phyloP scores from a whole-genome alignment of 2,888 invertebrate genomes.

The Euplagia quadripunctaria region DNA sequence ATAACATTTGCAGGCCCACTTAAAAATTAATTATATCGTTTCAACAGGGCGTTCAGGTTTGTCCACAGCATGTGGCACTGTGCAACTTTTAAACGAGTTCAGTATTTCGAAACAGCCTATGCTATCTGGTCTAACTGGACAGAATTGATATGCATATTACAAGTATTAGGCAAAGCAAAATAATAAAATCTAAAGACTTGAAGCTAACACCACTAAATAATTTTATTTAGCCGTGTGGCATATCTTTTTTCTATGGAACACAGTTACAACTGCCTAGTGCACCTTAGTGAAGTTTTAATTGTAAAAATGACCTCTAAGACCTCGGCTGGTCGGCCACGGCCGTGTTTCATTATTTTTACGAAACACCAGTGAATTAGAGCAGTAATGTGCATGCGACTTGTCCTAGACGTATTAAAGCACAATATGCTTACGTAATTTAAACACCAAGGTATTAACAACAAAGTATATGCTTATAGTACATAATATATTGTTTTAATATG shows the following conservation, averaged over 20 bases:
- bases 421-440: constrained; percentile 50
- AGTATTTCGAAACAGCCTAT: constrained; percentile 12
- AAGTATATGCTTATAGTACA: constrained; percentile 15
- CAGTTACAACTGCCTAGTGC: constrained; percentile 27
- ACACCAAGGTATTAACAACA: constrained; percentile 7
- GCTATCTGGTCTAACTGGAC: background rate
- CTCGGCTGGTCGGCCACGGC: constrained; percentile 61
- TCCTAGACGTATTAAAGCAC: constrained; percentile 67
- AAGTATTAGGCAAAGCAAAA: background rate
- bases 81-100: constrained; percentile 22
- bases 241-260: constrained; percentile 7
- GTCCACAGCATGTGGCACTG: background rate
- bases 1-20: background rate
- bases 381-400: constrained; percentile 81
- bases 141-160: constrained; percentile 6
- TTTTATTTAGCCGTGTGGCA: background rate
- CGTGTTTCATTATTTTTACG: constrained; percentile 80
- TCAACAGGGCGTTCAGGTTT: constrained; percentile 4
- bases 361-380: constrained; percentile 83
- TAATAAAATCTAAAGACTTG: background rate
- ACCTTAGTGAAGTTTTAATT: constrained; percentile 58
- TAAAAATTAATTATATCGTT: background rate
- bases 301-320: constrained; percentile 64
- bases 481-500: constrained; percentile 13
- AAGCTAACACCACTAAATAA: background rate